Conservation (phyloP, 2,113 vertebrate genomes). For the Struthio camelus region DNA sequence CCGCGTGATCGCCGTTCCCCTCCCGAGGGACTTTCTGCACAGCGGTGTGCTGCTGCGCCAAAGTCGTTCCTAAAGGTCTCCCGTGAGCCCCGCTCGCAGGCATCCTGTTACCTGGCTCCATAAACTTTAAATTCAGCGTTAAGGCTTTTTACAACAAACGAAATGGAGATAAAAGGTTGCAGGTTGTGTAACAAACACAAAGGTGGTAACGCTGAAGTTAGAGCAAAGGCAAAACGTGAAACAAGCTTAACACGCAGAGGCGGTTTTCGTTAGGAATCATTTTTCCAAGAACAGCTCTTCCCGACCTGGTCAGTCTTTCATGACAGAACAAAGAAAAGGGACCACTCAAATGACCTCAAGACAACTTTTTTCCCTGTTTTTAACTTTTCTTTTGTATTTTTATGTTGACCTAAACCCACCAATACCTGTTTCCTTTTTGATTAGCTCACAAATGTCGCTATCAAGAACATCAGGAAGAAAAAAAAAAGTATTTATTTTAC, state of each 20-base stretch:
- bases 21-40: too few species aligned
- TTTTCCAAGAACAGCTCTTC: neutral
- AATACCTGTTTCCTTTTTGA: neutral
- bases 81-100: neutral
- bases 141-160: neutral
- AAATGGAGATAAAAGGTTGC: neutral
- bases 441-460: neutral
- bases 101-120: neutral
- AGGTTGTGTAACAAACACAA: neutral
- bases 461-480: neutral
- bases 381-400: neutral
- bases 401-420: neutral
- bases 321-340: neutral
- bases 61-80: neutral
- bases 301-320: neutral
- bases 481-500: neutral
- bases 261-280: neutral
- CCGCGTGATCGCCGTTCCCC: too few species aligned
- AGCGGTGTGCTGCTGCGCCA: too few species aligned
- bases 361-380: neutral
- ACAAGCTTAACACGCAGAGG: neutral
- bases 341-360: neutral
- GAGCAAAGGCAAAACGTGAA: neutral
- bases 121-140: neutral
- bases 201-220: neutral